Evolutionary conservation across 2,888 invertebrate genomes (phyloP).

Genomic region (Cactoblastis cactorum): DNA sequence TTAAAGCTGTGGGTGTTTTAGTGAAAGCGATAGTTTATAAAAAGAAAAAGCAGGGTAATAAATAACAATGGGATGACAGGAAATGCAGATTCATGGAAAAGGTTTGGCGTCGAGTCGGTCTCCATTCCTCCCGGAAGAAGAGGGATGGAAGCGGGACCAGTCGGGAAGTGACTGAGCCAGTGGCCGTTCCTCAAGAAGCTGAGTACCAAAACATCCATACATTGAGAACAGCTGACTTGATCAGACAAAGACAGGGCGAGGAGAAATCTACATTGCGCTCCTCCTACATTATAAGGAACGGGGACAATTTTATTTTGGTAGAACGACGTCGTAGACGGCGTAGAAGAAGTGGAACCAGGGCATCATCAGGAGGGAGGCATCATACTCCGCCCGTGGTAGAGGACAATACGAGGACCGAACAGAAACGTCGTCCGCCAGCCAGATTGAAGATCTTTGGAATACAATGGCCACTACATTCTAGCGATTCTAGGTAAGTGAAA

Average conservation of each 20-base stretch:
- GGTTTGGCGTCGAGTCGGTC: slow-evolving; percentile 78
- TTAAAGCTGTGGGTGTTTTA: slow-evolving; percentile 13
- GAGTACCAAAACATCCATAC: slow-evolving; percentile 76
- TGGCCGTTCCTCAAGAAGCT: slow-evolving; percentile 61
- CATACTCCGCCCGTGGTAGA: slow-evolving; percentile 71
- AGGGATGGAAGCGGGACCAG: slow-evolving; percentile 77
- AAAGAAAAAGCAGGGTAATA: slow-evolving; percentile 18
- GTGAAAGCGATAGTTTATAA: slow-evolving; percentile 3
- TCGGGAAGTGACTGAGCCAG: slow-evolving; percentile 51
- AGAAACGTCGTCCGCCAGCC: slow-evolving; percentile 70
- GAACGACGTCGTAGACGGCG: slow-evolving; percentile 68
- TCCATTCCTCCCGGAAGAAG: slow-evolving; percentile 79
- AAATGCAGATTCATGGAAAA: slow-evolving; percentile 76
- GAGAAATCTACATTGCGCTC: slow-evolving; percentile 73
- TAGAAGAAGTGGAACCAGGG: slow-evolving; percentile 68
- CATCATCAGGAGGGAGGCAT: slow-evolving; percentile 67
- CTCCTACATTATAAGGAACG: slow-evolving; percentile 74
- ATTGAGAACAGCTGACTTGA: slow-evolving; percentile 73
- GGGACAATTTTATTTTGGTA: slow-evolving; percentile 73
- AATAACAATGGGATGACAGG: slow-evolving; percentile 74
- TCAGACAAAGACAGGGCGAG: slow-evolving; percentile 71
- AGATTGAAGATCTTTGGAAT: slow-evolving; percentile 73
- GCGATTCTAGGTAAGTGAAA: slow-evolving; percentile 64
- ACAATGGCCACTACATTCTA: slow-evolving; percentile 76
- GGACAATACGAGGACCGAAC: slow-evolving; percentile 61